Evolutionary conservation across 2,797 vertebrate species (phyloP).

Genomic region (Linurgus olivaceus): DNA sequence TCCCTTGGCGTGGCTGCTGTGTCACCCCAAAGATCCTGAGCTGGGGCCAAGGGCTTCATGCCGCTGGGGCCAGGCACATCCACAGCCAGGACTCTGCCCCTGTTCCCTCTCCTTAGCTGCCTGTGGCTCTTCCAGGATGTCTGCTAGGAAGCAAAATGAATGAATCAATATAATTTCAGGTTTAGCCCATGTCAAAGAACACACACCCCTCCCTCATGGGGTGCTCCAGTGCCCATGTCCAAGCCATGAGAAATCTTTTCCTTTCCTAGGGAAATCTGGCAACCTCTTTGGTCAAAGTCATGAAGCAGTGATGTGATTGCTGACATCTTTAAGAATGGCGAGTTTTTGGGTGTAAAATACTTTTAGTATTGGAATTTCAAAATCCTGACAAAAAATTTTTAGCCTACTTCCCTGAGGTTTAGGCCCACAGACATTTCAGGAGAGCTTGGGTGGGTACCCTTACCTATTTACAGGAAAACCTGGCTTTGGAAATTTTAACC

Average conservation of each 20-base stretch:
- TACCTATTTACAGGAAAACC: neutral
- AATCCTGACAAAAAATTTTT: neutral
- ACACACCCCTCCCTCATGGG: fast-evolving
- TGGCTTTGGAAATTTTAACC: neutral
- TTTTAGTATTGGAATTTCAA: neutral
- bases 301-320: neutral
- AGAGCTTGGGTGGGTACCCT: neutral
- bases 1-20: neutral
- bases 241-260: neutral
- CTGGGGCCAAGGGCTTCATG: neutral
- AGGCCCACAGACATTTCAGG: neutral
- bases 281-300: neutral
- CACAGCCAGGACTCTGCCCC: neutral
- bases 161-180: neutral
- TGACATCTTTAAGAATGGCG: neutral
- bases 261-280: neutral
- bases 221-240: neutral
- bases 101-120: neutral
- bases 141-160: neutral
- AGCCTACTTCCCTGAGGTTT: neutral
- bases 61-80: fast-evolving
- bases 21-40: neutral
- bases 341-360: neutral
- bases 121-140: neutral
- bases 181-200: neutral